These are phyloP conservation scores for Protomyctophum bolini DNA, from an alignment of 2,113 vertebrate species.

Conservation along the genomic window DNA sequence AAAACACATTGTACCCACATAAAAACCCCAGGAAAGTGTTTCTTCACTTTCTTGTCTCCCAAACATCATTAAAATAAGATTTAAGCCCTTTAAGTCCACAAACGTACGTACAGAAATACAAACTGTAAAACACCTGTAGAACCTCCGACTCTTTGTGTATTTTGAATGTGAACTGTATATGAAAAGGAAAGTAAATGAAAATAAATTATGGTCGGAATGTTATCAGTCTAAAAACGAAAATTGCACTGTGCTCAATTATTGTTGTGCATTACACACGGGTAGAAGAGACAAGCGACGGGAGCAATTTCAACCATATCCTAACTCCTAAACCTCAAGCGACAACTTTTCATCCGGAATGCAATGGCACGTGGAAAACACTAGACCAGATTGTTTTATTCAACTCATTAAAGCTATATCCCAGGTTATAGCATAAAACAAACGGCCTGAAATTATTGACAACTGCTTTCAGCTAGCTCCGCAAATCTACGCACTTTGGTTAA, in stretches of 20 bases:
- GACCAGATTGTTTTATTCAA: conserved; percentile 5
- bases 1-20: no score
- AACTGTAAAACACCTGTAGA: neutral
- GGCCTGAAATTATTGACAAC: conserved; percentile 24
- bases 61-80: no score
- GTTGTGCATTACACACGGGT: conserved; percentile 45
- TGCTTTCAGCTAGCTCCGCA: conserved; percentile 1
- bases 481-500: conserved; percentile 63
- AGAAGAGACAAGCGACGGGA: conserved; percentile 40
- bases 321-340: conserved; percentile 44
- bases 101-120: conserved; percentile 26
- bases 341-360: conserved; percentile 24
- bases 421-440: conserved; percentile 14
- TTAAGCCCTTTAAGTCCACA: neutral
- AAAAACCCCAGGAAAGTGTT: no score
- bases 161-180: conserved; percentile 11
- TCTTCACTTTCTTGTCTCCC: no score
- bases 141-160: neutral
- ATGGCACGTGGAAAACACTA: conserved; percentile 55
- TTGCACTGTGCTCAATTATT: conserved; percentile 50
- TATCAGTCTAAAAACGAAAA: conserved; percentile 27
- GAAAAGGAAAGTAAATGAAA: conserved; percentile 6
- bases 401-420: conserved; percentile 7
- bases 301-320: neutral
- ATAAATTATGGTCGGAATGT: conserved; percentile 57